phyloP scores from a whole-genome alignment of 2,113 vertebrate genomes.

The Ictalurus punctatus region DNA sequence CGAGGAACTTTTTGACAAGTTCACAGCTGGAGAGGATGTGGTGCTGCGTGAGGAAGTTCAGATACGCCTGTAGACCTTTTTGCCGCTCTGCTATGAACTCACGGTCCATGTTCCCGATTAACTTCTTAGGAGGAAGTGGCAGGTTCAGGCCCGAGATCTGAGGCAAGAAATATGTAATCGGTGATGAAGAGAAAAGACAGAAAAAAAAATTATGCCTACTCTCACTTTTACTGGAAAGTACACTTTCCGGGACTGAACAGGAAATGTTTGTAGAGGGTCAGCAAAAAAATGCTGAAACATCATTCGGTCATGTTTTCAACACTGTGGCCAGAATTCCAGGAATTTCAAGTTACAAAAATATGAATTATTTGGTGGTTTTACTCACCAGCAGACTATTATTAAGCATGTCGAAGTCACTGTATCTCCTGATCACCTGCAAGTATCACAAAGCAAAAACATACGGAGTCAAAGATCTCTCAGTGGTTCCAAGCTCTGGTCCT shows the following conservation, averaged over 20 bases:
- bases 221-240: slow-evolving; percentile 29
- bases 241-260: not conserved
- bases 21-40: slow-evolving; percentile 87
- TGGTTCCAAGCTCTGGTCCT: not conserved
- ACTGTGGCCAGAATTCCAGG: not conserved
- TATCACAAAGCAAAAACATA: slow-evolving; percentile 22
- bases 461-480: not conserved
- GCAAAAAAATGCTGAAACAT: slow-evolving; percentile 51
- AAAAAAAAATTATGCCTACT: not conserved
- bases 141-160: slow-evolving; percentile 89
- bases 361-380: slow-evolving; percentile 38
- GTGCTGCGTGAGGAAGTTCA: slow-evolving; percentile 90
- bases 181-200: not conserved
- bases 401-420: slow-evolving; percentile 96
- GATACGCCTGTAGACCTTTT: slow-evolving; percentile 90
- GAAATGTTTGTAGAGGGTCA: slow-evolving; percentile 59
- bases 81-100: slow-evolving; percentile 97
- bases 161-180: not conserved
- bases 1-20: slow-evolving; percentile 91
- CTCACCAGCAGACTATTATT: slow-evolving; percentile 94
- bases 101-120: slow-evolving; percentile 96
- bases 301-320: not conserved
- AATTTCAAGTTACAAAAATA: not conserved
- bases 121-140: slow-evolving; percentile 94
- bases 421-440: slow-evolving; percentile 91